Base-by-base conservation (phyloP, 2,888 invertebrate species). In the Polymixis lichenea region DNA sequence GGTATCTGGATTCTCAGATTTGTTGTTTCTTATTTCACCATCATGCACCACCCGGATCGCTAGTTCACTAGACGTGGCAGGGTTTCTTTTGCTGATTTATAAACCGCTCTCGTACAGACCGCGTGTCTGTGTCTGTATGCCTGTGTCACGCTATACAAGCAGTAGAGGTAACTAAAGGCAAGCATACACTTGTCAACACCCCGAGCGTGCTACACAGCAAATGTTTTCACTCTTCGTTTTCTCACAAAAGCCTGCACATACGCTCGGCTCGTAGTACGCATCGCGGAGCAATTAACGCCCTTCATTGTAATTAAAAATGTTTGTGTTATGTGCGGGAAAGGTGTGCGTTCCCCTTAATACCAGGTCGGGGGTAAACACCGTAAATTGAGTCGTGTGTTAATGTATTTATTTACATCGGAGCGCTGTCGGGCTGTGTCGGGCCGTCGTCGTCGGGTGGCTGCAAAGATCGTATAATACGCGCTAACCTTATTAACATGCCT, bases 341-440 rank as follows among this genome's bases (percentile, higher is more conserved):
- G 49, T 78, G 43, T 51, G 32, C 17, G 17, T n/a, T 22, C 25
- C 25, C 25, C 67, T 53, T 72, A 64, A 38, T 32, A 49, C 8
- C 51, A 53, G 67, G 58, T 17, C 15, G 58, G 68, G 13, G 38
- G 46, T 70, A 73, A 75, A 75, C 75, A 72, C 64, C 62, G 78
- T 75, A 78, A 78, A 73, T 82, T 72, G 67, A 72, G 67, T 78
- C 46, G 55, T 60, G 61, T 58, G 67, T 72, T 73, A 80, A 80
- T 74, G 68, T 82, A 68, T 71, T 72, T 80, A 80, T 73, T 72
- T 71, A 78, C 64, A 71, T 73, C 53, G 53, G n/a, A 67, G 66
- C 60, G 58, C 22, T 69, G 60, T 22, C 28, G 43, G 55, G 66
- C 17, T 9, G 51, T 25, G 55, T 28, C n/a, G 56, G 51, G 22